Evolutionary conservation across 1,140 invertebrate species (phyloP), one percentile per base, ranked within the genome.

Genomic region (Micrasema minimum): DNA sequence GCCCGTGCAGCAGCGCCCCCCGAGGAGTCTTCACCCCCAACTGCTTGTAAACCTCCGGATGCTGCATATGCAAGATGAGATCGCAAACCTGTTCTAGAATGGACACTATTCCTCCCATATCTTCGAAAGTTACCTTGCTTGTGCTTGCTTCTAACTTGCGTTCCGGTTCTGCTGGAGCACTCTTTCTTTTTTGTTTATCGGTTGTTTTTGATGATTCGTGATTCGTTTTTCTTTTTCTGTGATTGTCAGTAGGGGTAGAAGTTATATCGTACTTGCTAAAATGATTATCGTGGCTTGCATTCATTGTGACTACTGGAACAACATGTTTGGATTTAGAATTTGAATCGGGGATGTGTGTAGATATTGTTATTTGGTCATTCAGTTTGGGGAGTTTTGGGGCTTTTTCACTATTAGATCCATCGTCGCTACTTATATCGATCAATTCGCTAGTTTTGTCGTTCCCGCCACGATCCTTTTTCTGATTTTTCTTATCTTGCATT

Each of bases 1-100:
- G 96, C 0, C 96, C 96, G 83, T 96, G 93, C 48, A 97, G 83
- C 16, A 97, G 83, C 79, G 97, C 90, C 41, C 96, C 94, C 78
- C 91, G 86, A 0, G 94, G 93, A 31, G 94, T 90, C 66, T 89
- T 90, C 71, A 96, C 88, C 9, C 94, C 94, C 45, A 96, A 81
- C 69, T 90, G 86, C 71, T 86, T 85, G 78, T 93, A 96, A 1
- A 96, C 86, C 78, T 95, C 91, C 4, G 94, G 93, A 79, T 94
- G 92, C 76, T 90, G 92, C 77, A 96, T 88, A 77, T 96, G 94
- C 18, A 93, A 84, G 4, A 96, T 80, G 48, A 96, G 82, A 76
- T 93, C 90, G 78, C 90, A 92, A 0, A 96, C 87, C 77, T 95
- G 90, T 82, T 92, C 88, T 12, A 93, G 81, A 23, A 89, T 85